phyloP scores from a whole-genome alignment of 2,888 invertebrate species.

The Trachelus troglodyta region DNA sequence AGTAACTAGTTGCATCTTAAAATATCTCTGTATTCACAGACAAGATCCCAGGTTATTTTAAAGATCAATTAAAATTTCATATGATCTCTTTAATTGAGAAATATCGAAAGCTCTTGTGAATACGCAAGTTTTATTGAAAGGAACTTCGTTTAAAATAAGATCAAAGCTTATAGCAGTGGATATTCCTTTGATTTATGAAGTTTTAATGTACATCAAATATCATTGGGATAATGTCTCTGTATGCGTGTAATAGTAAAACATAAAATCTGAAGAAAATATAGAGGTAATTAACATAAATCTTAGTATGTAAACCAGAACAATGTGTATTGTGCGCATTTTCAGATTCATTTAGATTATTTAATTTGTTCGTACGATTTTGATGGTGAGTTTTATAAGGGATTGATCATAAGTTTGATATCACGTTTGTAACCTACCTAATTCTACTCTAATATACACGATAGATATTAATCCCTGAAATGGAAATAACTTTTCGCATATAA shows the following conservation, averaged over 20 bases:
- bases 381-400: background rate
- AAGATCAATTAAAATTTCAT: background rate
- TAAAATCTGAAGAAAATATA: conserved; percentile 3
- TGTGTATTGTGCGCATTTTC: conserved; percentile 47
- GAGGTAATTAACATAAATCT: background rate
- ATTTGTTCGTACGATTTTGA: background rate
- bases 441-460: background rate
- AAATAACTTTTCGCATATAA: background rate
- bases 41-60: background rate
- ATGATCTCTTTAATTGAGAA: background rate
- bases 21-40: background rate
- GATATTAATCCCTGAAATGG: background rate
- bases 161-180: background rate
- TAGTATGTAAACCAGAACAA: conserved; percentile 33
- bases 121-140: background rate
- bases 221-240: background rate
- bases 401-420: conserved; percentile 2
- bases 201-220: background rate
- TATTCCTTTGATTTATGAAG: background rate
- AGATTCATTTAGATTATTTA: background rate
- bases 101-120: background rate
- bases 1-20: conserved; percentile 14
- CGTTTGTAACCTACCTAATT: background rate
- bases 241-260: background rate
- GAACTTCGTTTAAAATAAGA: background rate